Conservation (phyloP, 2,888 invertebrate species). For the Herminia tarsipennalis region DNA sequence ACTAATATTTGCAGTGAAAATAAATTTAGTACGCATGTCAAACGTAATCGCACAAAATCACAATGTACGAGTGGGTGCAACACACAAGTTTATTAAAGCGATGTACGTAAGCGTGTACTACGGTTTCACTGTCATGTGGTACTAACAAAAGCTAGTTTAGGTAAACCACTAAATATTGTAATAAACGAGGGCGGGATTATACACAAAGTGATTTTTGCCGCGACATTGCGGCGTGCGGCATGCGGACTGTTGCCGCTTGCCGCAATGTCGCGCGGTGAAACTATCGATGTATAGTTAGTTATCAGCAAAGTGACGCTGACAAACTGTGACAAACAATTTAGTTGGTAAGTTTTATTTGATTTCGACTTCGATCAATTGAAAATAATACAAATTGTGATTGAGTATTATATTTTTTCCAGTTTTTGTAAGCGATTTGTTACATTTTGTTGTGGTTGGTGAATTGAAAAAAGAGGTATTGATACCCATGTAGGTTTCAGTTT, state of each 20-base stretch:
- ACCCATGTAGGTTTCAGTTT: no score
- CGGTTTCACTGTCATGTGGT: constrained; percentile 18
- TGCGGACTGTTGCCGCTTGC: no score
- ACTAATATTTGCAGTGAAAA: no score
- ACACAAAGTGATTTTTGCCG: constrained; percentile 29
- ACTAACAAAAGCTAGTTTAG: constrained; percentile 28
- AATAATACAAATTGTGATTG: background rate
- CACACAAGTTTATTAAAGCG: no score
- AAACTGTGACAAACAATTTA: constrained; percentile 1
- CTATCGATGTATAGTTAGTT: constrained; percentile 34
- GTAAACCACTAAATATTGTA: constrained; percentile 26
- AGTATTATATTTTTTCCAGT: background rate
- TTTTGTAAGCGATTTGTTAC: background rate
- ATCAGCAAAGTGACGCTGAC: constrained; percentile 2
- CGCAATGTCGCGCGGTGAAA: constrained; percentile 19
- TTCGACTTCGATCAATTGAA: background rate
- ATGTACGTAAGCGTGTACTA: no score
- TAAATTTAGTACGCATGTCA: no score
- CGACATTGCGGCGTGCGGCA: constrained; percentile 11
- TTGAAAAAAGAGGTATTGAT: no score
- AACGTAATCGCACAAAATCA: no score
- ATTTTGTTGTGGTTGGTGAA: no score
- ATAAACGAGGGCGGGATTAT: constrained; percentile 6
- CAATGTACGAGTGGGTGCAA: no score
- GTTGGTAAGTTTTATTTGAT: background rate